phyloP scores from a whole-genome alignment of 2,113 vertebrate species.

The Gnathonemus longibarbis region DNA sequence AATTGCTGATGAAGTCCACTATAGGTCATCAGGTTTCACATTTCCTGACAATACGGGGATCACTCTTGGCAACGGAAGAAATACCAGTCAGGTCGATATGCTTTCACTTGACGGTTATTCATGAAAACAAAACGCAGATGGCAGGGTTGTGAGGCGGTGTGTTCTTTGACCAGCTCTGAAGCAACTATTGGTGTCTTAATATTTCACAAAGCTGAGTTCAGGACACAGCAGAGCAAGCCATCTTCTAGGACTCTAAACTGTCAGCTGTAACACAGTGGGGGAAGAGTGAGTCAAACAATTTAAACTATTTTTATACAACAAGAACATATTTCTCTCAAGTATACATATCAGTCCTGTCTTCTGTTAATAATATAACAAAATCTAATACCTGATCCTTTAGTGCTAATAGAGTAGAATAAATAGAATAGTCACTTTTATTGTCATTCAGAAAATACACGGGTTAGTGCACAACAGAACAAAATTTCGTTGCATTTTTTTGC shows the following conservation, averaged over 20 bases:
- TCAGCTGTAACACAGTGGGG: conserved; percentile 39
- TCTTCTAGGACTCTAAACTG: conserved; percentile 58
- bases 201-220: conserved; percentile 20
- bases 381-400: not conserved
- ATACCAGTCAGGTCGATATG: conserved; percentile 25
- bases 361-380: not conserved
- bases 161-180: conserved; percentile 31
- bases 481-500: too few species aligned
- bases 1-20: conserved; percentile 10
- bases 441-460: too few species aligned
- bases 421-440: too few species aligned
- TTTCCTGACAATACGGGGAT: conserved; percentile 21
- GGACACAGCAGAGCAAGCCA: not conserved
- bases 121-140: conserved; percentile 30
- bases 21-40: conserved; percentile 21
- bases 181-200: conserved; percentile 37
- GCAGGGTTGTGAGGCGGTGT: conserved; percentile 37
- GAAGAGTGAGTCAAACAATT: not conserved
- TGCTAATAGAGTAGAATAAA: not conserved
- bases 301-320: not conserved
- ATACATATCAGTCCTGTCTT: not conserved
- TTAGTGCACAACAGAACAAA: too few species aligned
- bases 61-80: conserved; percentile 46
- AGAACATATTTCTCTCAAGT: not conserved
- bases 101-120: conserved; percentile 26